A percentile compares a stretch with the other conserved stretches of the same genome.
These are phyloP conservation scores for Oscheius sp. DNA, from an alignment of 2,888 invertebrate species.

Conservation along the genomic window DNA sequence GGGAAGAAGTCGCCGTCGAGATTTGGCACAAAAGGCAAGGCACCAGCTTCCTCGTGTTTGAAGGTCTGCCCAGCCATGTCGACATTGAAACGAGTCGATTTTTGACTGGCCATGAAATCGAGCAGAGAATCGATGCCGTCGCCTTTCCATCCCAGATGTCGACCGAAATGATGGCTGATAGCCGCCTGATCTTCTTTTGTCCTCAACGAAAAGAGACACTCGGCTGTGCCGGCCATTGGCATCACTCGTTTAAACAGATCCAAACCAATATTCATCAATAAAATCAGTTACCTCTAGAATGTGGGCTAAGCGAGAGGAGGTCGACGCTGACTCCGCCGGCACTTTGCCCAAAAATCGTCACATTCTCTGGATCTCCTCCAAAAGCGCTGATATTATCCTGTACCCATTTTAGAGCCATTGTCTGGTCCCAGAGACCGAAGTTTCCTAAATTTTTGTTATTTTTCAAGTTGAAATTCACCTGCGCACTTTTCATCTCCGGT, in stretches of 20 bases:
- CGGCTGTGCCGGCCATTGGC: slow-evolving; percentile 60
- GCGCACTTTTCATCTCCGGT: slow-evolving; percentile 49
- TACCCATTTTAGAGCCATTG: slow-evolving; percentile 68
- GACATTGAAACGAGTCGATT: not conserved
- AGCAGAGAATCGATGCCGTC: slow-evolving; percentile 15
- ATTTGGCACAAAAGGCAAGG: slow-evolving; percentile 54
- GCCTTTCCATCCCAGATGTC: slow-evolving; percentile 50
- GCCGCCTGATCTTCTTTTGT: slow-evolving; percentile 48
- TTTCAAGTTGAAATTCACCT: slow-evolving; percentile 19
- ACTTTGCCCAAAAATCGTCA: slow-evolving; percentile 71
- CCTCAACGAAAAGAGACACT: slow-evolving; percentile 53
- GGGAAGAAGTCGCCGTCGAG: slow-evolving; percentile 62
- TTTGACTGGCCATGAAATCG: slow-evolving; percentile 1
- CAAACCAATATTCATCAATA: too few relatives aligned
- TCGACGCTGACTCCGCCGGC: slow-evolving; percentile 66
- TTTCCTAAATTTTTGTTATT: slow-evolving; percentile 50
- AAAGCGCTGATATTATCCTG: slow-evolving; percentile 64
- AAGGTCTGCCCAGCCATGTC: not conserved
- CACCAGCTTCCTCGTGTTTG: slow-evolving; percentile 35
- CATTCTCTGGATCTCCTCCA: slow-evolving; percentile 68
- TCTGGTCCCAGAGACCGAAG: slow-evolving; percentile 70
- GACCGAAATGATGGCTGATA: slow-evolving; percentile 48
- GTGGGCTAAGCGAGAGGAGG: slow-evolving; percentile 55
- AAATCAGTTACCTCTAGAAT: slow-evolving; percentile 53
- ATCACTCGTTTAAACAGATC: slow-evolving; percentile 60